Conservation (phyloP, 2,113 vertebrate genomes). For the Callaeas wilsoni region DNA sequence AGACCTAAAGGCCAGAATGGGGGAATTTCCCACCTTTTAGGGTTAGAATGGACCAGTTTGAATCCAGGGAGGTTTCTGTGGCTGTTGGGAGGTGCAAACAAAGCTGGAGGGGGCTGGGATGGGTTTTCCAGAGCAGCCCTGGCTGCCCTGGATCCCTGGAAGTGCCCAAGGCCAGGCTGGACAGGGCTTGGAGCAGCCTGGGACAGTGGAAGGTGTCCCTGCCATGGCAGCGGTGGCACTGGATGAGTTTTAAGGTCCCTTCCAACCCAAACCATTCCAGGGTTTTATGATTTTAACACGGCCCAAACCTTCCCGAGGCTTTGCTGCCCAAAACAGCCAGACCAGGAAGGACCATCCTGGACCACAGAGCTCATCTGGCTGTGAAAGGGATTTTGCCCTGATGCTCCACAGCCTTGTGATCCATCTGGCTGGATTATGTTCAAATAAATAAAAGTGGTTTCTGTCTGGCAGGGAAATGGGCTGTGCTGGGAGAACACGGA, state of each 20-base stretch:
- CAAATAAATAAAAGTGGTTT: neutral
- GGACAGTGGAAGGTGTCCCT: neutral
- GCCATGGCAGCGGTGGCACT: neutral
- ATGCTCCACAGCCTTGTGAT: neutral
- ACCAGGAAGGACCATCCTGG: rapidly evolving
- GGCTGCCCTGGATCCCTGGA: neutral
- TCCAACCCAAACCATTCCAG: neutral
- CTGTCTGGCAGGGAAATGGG: neutral
- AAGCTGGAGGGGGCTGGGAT: neutral
- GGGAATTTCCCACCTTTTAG: neutral
- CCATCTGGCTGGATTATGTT: neutral
- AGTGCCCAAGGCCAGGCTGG: neutral
- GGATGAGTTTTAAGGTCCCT: neutral
- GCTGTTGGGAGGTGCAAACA: neutral
- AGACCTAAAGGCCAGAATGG: neutral
- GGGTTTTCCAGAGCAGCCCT: neutral
- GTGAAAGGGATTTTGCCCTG: neutral
- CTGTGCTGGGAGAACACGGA: neutral
- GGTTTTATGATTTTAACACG: neutral
- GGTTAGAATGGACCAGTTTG: neutral
- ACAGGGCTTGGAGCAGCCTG: rapidly evolving
- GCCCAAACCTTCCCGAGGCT: neutral
- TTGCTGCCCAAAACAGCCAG: rapidly evolving
- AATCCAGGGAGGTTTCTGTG: neutral
- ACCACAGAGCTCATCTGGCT: neutral